Evolutionary conservation across 1,140 invertebrate species (phyloP), one percentile per base, ranked within the genome.

Genomic region (Pentalonia nigronervosa): DNA sequence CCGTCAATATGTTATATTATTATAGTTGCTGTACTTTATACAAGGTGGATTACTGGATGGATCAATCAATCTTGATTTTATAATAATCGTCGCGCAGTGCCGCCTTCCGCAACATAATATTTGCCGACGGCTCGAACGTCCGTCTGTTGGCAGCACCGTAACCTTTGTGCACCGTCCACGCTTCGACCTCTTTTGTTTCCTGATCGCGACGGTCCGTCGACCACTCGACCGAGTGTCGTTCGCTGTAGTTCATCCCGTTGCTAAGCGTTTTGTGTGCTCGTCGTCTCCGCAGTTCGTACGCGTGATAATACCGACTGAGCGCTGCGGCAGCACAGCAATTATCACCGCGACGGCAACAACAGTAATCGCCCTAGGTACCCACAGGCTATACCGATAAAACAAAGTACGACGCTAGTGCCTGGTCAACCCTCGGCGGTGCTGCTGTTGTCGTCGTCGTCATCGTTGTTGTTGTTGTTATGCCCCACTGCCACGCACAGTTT

Each of bases 161-260:
- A 89, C 48, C n/a, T 48, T 89, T 89, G 48, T 89, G 87, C 48
- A 48, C 48, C 20, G 34, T 36, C 48, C 48, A 53, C 48, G 48
- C 87, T 36, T n/a, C 48, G 87, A 53, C 34, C 8, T 89, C 87
- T 89, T 89, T 89, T 89, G 87, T 89, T 89, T 89, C n/a, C 87
- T 89, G 20, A 20, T 88, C 48, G 30, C 30, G 47, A 88, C 86
- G n/a, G 21, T 34, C 30, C 87, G 48, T 3, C 48, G 48, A 34
- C n/a, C 87, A 50, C 48, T 50, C 48, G 48, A 47, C 30, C n/a
- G 87, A 47, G 30, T n/a, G 45, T 21, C 25, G 45, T 87, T 34
- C 87, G 0, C 34, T 48, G 87, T 53, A n/a, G 48, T 36, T 25
- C 48, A 34, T 25, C 34, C 9, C 34, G 7, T 89, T 9, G n/a